Evolutionary conservation across 2,113 vertebrate species (phyloP).

Genomic region (Chloebia gouldiae): DNA sequence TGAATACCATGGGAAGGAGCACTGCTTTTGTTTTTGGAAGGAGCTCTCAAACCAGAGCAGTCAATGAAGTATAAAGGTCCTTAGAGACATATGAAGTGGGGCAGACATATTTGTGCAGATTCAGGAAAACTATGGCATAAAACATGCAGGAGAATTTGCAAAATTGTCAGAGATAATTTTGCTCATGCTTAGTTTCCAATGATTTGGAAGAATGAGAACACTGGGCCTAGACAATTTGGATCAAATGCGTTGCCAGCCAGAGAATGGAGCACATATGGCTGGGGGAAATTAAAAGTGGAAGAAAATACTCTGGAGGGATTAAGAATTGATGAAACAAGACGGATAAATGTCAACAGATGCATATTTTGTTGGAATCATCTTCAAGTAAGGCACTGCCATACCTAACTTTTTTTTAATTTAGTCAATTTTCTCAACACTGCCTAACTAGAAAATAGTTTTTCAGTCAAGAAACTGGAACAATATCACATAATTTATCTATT

Average conservation of each 20-base stretch:
- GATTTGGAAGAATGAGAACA: neutral
- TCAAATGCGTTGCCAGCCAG: neutral
- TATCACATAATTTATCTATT: neutral
- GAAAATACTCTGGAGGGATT: neutral
- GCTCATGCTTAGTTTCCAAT: neutral
- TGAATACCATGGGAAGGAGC: rapidly evolving
- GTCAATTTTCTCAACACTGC: neutral
- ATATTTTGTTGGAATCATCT: neutral
- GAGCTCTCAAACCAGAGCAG: neutral
- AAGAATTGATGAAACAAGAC: neutral
- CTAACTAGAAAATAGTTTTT: neutral
- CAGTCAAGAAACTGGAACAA: neutral
- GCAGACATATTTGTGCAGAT: neutral
- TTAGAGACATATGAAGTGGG: neutral
- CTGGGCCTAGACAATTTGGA: neutral
- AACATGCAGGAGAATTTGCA: neutral
- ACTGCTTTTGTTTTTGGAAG: neutral
- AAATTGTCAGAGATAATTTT: neutral
- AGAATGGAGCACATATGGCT: neutral
- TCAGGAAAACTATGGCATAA: neutral
- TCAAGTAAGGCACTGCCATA: neutral
- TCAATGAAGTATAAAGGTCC: neutral
- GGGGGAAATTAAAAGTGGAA: neutral
- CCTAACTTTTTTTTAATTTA: neutral
- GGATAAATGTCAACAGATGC: neutral